These are phyloP conservation scores for Zoanthus gigantus DNA, from an alignment of 92 coral and sea anemone genomes.

Conservation along the genomic window DNA sequence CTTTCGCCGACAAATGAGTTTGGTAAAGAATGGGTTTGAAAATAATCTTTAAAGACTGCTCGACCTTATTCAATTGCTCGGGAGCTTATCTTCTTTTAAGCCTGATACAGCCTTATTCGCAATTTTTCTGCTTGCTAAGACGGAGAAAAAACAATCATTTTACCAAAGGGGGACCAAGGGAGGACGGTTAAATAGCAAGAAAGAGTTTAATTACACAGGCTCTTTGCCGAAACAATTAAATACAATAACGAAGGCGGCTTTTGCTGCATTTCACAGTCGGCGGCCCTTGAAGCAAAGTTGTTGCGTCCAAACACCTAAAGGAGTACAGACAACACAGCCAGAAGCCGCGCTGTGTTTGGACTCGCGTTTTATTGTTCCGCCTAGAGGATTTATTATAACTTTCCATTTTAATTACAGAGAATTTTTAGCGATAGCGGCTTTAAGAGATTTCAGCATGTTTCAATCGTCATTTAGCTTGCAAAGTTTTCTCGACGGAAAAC, in stretches of 20 bases:
- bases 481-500: background rate
- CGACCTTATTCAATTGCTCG: background rate
- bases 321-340: constrained; percentile 26
- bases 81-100: background rate
- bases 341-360: constrained; percentile 36
- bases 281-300: constrained; percentile 38
- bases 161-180: background rate
- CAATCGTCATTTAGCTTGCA: constrained; percentile 9
- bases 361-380: constrained; percentile 43
- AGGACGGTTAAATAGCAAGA: constrained; percentile 17
- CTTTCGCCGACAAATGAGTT: constrained; percentile 53
- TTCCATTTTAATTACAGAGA: constrained; percentile 24
- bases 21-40: constrained; percentile 30
- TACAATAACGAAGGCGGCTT: constrained; percentile 50
- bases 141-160: background rate
- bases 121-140: constrained; percentile 2
- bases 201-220: constrained; percentile 37
- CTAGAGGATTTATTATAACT: constrained; percentile 32
- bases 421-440: constrained; percentile 37
- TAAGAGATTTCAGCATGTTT: constrained; percentile 1
- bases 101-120: background rate
- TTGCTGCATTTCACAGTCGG: constrained; percentile 46
- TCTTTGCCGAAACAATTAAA: constrained; percentile 41
- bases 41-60: background rate
- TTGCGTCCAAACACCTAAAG: constrained; percentile 34